A percentile compares a stretch with the other conserved stretches of the same genome.
Evolutionary conservation across 2,888 invertebrate species (phyloP).

Genomic region (Zaprionus lineosus): DNA sequence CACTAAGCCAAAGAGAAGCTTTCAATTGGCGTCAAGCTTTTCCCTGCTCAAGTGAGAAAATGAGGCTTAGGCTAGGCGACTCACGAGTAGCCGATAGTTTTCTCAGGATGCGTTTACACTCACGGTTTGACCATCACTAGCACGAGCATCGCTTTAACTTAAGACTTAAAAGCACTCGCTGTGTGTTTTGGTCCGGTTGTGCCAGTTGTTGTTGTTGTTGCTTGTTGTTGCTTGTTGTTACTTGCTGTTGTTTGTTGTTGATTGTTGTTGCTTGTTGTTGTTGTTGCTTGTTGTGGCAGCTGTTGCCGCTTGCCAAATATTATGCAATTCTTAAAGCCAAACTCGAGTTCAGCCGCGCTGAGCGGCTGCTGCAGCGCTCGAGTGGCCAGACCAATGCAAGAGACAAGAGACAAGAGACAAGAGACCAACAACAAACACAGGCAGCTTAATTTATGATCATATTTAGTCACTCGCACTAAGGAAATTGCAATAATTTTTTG

Average conservation of each 20-base stretch:
- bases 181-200: conserved; percentile 33
- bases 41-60: too few relatives aligned
- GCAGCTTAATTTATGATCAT: conserved; percentile 56
- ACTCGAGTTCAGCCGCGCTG: conserved; percentile 1
- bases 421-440: conserved; percentile 39
- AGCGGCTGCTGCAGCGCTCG: conserved; percentile 25
- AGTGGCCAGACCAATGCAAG: conserved; percentile 32
- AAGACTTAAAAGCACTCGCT: not conserved
- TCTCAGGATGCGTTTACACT: not conserved
- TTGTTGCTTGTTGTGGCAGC: conserved; percentile 34
- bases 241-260: conserved; percentile 46
- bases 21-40: too few relatives aligned
- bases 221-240: conserved; percentile 26
- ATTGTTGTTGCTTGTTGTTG: conserved; percentile 61
- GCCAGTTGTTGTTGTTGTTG: conserved; percentile 27
- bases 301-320: conserved; percentile 54
- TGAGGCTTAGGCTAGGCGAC: too few relatives aligned
- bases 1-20: conserved; percentile 32
- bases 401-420: conserved; percentile 40
- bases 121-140: conserved; percentile 35
- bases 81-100: not conserved
- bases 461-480: conserved; percentile 33
- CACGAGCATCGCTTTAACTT: conserved; percentile 3
- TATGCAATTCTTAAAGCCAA: conserved; percentile 60
- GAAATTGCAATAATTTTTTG: conserved; percentile 52